Evolutionary conservation across 1,140 invertebrate species (phyloP).

Genomic region (Hormaphis cornu): DNA sequence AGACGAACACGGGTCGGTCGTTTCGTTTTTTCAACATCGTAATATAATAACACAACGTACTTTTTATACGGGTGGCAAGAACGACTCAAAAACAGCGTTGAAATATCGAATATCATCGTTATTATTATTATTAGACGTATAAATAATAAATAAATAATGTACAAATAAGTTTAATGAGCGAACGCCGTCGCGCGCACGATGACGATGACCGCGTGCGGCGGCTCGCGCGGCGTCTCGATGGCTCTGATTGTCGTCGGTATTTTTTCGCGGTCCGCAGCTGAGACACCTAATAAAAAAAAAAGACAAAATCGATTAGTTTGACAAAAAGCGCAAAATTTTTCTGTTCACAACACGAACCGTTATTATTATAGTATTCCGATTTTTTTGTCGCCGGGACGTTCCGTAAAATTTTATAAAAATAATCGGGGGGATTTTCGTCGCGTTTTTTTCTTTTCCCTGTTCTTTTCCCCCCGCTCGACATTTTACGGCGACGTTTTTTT

Average conservation of each 20-base stretch:
- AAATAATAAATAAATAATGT: conserved; percentile 32
- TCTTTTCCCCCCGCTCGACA: too few species aligned
- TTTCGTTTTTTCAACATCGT: conserved; percentile 5
- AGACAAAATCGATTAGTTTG: background rate
- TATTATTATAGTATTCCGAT: too few species aligned
- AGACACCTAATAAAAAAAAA: background rate
- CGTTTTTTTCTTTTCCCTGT: too few species aligned
- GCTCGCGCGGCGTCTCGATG: background rate
- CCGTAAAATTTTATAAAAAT: too few species aligned
- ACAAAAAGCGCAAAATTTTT: background rate
- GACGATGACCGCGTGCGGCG: too few species aligned
- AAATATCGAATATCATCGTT: conserved; percentile 8
- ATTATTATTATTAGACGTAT: conserved; percentile 25
- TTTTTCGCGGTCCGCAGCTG: background rate
- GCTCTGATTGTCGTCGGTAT: conserved; percentile 2
- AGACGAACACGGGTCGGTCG: background rate
- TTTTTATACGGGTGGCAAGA: too few species aligned
- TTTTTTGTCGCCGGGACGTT: too few species aligned
- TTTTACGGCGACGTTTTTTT: too few species aligned
- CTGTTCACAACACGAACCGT: background rate
- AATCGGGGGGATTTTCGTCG: too few species aligned
- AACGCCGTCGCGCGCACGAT: too few species aligned
- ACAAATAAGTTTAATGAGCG: conserved; percentile 18
- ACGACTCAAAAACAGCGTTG: conserved; percentile 6
- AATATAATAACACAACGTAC: too few species aligned